Conservation (phyloP, 2,797 vertebrate species). For the Myotis vivesi region DNA sequence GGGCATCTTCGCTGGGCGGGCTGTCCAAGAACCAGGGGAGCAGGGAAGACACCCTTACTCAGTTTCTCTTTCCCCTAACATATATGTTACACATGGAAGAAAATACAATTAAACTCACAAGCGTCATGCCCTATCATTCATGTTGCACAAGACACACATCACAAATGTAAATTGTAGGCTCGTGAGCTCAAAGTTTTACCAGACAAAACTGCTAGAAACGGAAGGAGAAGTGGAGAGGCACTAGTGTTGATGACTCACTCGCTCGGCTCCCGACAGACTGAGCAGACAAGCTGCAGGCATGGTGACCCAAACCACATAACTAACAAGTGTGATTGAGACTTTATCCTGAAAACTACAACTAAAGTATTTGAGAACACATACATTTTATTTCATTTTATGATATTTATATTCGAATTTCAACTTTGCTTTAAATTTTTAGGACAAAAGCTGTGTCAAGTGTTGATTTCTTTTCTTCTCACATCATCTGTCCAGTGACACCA, state of each 20-base stretch:
- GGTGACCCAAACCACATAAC: not conserved
- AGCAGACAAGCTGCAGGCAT: not conserved
- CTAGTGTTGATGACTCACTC: not conserved
- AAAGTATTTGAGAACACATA: not conserved
- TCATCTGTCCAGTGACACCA: not conserved
- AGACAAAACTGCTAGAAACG: not conserved
- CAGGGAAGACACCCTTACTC: fast-evolving
- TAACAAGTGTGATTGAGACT: not conserved
- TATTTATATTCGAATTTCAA: not conserved
- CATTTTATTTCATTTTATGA: not conserved
- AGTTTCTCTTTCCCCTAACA: not conserved
- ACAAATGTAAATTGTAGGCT: not conserved
- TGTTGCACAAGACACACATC: not conserved
- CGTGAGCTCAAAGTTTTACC: not conserved
- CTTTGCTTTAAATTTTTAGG: not conserved
- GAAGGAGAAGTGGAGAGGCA: not conserved
- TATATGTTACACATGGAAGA: not conserved
- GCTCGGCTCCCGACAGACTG: not conserved
- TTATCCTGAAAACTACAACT: not conserved
- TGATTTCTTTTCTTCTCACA: not conserved
- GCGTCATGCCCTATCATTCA: not conserved
- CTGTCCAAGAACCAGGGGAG: not conserved
- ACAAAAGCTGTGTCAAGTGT: not conserved
- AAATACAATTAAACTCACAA: not conserved
- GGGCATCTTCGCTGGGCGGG: not conserved